Conservation (phyloP, 64 coral and sea anemone species). For the Actinia tenebrosa region DNA sequence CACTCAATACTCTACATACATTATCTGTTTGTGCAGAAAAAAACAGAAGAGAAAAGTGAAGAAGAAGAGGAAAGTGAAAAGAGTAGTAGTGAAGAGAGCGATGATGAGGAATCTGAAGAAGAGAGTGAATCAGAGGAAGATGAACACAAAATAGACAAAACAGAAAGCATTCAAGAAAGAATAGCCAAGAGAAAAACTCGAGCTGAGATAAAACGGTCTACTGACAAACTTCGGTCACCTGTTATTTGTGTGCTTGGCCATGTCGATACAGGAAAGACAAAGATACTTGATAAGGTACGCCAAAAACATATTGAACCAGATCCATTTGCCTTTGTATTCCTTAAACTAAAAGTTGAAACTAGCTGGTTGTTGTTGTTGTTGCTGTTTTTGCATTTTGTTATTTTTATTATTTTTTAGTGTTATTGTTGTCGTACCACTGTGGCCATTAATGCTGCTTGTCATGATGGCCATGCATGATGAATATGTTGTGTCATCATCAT, state of each 20-base stretch:
- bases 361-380: not conserved
- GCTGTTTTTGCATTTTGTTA: too few relatives aligned
- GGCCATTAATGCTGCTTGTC: too few relatives aligned
- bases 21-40: not conserved
- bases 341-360: not conserved
- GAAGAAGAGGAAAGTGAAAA: constrained; percentile 52
- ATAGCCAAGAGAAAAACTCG: constrained; percentile 67
- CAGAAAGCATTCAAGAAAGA: constrained; percentile 67
- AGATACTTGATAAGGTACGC: constrained; percentile 93
- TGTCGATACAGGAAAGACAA: constrained; percentile 97
- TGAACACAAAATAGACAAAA: constrained; percentile 32
- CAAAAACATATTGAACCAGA: too few relatives aligned
- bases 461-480: too few relatives aligned
- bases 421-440: too few relatives aligned
- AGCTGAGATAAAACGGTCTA: constrained; percentile 65
- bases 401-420: too few relatives aligned
- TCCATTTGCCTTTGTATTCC: too few relatives aligned
- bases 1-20: not conserved
- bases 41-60: constrained; percentile 5
- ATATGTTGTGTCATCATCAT: too few relatives aligned
- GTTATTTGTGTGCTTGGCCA: constrained; percentile 97
- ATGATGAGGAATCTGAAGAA: constrained; percentile 63
- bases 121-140: constrained; percentile 58
- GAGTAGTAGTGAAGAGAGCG: constrained; percentile 37
- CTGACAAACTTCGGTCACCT: constrained; percentile 84